A percentile compares a stretch with the other conserved stretches of the same genome.
Conservation (phyloP, 2,888 invertebrate genomes). For the Argyresthia albistria region DNA sequence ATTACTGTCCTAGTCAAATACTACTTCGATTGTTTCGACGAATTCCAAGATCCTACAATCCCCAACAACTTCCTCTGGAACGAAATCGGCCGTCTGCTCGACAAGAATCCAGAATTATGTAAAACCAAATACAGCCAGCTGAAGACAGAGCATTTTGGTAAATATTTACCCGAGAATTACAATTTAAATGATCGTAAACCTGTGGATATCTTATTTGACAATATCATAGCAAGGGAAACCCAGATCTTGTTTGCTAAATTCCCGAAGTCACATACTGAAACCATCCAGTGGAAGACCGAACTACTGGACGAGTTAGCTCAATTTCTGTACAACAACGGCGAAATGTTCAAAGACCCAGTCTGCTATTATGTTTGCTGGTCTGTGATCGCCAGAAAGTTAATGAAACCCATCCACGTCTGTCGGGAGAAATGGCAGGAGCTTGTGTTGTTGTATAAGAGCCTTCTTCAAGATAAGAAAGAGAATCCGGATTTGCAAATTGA, state of each 20-base stretch:
- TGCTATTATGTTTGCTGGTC: constrained; percentile 54
- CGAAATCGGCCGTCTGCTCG: constrained; percentile 48
- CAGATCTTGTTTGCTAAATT: constrained; percentile 23
- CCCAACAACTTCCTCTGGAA: constrained; percentile 56
- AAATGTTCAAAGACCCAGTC: constrained; percentile 45
- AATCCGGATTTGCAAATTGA: constrained; percentile 53
- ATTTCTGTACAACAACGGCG: constrained; percentile 44
- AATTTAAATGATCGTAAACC: constrained; percentile 33
- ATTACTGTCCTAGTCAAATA: constrained; percentile 49
- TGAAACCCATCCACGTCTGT: constrained; percentile 25
- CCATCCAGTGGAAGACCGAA: constrained; percentile 27
- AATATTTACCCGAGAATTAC: constrained; percentile 32
- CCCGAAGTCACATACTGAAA: constrained; percentile 10
- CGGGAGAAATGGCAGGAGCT: constrained; percentile 45
- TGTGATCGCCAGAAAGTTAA: constrained; percentile 29
- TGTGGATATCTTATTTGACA: constrained; percentile 43
- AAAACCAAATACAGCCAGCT: constrained; percentile 35
- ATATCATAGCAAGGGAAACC: constrained; percentile 43
- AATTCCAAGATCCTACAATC: constrained; percentile 50
- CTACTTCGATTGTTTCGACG: constrained; percentile 50
- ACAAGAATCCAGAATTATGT: constrained; percentile 41
- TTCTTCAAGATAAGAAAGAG: constrained; percentile 51
- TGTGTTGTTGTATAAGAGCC: constrained; percentile 34
- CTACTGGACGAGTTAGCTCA: constrained; percentile 41
- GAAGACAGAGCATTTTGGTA: constrained; percentile 32